Conservation (phyloP, 2,113 vertebrate species). For the Mustela lutreola region DNA sequence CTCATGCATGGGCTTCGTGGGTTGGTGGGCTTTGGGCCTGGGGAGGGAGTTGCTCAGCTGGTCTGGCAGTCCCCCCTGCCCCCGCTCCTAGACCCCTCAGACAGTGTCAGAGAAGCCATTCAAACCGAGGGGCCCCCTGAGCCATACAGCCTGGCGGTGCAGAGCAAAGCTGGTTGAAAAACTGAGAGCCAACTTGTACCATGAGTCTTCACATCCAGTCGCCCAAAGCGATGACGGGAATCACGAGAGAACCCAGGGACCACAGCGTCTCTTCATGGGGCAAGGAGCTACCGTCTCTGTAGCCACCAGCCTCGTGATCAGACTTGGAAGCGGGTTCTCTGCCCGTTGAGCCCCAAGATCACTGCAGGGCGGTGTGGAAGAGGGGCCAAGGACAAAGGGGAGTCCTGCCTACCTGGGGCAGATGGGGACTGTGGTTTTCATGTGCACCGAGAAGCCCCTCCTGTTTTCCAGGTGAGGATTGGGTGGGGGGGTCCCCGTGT, state of each 20-base stretch:
- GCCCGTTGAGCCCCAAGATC: not conserved
- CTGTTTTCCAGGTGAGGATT: not conserved
- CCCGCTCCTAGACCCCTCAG: not conserved
- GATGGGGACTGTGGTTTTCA: not conserved
- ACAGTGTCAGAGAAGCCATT: not conserved
- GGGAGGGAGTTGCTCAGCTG: not conserved
- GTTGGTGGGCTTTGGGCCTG: not conserved
- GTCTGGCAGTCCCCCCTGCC: not conserved
- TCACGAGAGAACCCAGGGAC: not conserved
- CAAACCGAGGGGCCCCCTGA: not conserved
- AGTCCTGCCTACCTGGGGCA: rapidly evolving
- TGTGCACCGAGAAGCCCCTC: not conserved
- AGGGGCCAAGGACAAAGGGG: not conserved
- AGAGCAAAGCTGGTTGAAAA: not conserved
- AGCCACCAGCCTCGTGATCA: not conserved
- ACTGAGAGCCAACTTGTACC: not conserved
- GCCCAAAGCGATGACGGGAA: not conserved
- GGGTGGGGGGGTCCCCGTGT: not conserved
- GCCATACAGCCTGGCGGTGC: not conserved
- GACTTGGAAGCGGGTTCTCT: not conserved
- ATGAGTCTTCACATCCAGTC: not conserved
- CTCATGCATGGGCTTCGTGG: not conserved
- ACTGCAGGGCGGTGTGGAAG: not conserved
- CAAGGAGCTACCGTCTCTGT: not conserved
- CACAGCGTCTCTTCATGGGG: not conserved